These are phyloP conservation scores for Ooceraea biroi DNA, from an alignment of 1,140 invertebrate genomes.

Conservation along the genomic window DNA sequence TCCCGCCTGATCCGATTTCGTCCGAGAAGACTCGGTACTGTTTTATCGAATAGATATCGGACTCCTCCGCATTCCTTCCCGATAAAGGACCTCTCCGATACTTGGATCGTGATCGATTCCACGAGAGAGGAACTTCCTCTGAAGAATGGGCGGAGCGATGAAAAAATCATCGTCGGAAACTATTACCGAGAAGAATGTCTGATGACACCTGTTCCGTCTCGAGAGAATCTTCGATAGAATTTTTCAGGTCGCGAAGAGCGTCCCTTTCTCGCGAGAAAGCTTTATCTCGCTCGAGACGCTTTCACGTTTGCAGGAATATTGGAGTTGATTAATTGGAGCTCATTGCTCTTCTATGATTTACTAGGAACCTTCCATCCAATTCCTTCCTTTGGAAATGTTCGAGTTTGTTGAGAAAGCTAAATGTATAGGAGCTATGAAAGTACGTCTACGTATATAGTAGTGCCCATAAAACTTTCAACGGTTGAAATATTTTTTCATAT, in stretches of 20 bases:
- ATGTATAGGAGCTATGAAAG: background rate
- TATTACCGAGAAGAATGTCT: conserved; percentile 42
- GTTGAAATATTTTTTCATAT: conserved; percentile 41
- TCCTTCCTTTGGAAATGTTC: background rate
- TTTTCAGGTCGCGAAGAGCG: background rate
- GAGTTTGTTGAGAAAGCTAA: background rate
- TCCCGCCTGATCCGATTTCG: conserved; percentile 34
- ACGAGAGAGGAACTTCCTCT: conserved; percentile 19
- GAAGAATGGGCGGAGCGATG: conserved; percentile 50
- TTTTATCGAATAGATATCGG: conserved; percentile 56
- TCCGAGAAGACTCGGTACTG: conserved; percentile 18
- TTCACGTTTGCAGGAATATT: background rate
- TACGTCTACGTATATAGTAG: background rate
- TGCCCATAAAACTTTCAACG: conserved; percentile 7
- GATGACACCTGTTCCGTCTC: conserved; percentile 22
- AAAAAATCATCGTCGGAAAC: conserved; percentile 42
- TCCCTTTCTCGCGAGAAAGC: conserved; percentile 1
- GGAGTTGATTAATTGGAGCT: conserved; percentile 2
- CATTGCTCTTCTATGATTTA: conserved; percentile 11
- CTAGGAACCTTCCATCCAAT: background rate
- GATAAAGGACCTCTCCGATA: conserved; percentile 53
- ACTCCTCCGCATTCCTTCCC: conserved; percentile 37
- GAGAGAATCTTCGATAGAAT: conserved; percentile 15
- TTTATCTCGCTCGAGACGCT: conserved; percentile 4
- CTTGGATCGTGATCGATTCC: conserved; percentile 16